A percentile compares a stretch with the other conserved stretches of the same genome.
phyloP scores from a whole-genome alignment of 2,797 vertebrate species.

The Cyclopterus lumpus region DNA sequence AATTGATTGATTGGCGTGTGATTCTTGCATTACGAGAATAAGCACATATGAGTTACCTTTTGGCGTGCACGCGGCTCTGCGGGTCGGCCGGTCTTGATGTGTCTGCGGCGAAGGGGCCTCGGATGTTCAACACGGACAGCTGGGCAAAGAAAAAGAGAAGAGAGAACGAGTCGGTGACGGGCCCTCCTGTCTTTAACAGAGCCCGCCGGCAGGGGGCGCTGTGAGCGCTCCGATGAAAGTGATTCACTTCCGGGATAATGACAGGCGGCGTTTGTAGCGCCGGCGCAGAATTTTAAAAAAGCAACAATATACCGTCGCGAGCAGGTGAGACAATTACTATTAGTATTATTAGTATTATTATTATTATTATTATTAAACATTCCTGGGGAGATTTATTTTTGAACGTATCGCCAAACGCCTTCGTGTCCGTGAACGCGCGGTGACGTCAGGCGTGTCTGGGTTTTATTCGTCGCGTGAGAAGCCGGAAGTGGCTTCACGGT shows the following conservation, averaged over 20 bases:
- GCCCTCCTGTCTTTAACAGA: background rate
- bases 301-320: background rate
- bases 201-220: constrained; percentile 43
- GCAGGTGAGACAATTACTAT: constrained; percentile 18
- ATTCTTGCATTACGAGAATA: background rate
- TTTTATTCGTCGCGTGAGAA: background rate
- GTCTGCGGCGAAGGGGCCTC: background rate
- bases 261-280: background rate
- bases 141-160: background rate
- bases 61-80: background rate
- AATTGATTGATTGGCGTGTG: background rate
- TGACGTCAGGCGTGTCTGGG: fast-evolving
- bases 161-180: background rate
- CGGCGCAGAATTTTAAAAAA: background rate
- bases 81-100: background rate
- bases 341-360: fast-evolving
- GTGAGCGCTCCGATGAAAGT: background rate
- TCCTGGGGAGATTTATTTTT: fast-evolving
- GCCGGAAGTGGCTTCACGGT: constrained; percentile 6
- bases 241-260: constrained; percentile 59
- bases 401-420: fast-evolving
- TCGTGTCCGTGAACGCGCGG: background rate
- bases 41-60: constrained; percentile 1
- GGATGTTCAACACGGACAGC: constrained; percentile 33
- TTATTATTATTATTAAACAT: fast-evolving